Evolutionary conservation across 2,113 vertebrate genomes (phyloP).

Genomic region (Uria lomvia): DNA sequence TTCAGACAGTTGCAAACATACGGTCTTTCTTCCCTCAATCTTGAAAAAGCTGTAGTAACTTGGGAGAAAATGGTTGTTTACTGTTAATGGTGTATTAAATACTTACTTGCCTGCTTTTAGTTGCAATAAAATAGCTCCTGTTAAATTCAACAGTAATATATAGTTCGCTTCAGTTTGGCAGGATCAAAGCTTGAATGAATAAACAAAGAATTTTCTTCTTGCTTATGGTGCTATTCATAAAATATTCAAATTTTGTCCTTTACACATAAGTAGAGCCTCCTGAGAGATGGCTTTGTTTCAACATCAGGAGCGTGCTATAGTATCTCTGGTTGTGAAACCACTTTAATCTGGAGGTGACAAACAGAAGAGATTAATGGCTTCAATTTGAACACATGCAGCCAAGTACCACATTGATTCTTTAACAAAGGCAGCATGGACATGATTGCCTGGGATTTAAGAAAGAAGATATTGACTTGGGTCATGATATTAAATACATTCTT

Average conservation of each 20-base stretch:
- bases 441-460: background rate
- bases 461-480: background rate
- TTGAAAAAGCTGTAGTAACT: background rate
- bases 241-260: background rate
- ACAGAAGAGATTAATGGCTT: slow-evolving; percentile 27
- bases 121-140: background rate
- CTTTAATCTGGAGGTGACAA: slow-evolving; percentile 26
- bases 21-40: background rate
- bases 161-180: background rate
- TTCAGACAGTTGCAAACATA: background rate
- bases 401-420: background rate
- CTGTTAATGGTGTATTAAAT: background rate
- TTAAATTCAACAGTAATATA: background rate
- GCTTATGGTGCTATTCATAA: background rate
- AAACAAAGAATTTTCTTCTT: background rate
- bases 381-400: background rate
- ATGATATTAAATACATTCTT: background rate
- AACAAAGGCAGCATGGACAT: background rate
- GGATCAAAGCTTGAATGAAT: background rate
- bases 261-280: background rate
- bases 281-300: slow-evolving; percentile 1
- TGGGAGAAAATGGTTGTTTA: background rate
- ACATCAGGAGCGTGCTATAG: background rate
- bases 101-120: background rate
- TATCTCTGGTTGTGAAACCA: background rate